Conservation (phyloP, 2,797 vertebrate genomes). For the Sebastolobus altivelis region DNA sequence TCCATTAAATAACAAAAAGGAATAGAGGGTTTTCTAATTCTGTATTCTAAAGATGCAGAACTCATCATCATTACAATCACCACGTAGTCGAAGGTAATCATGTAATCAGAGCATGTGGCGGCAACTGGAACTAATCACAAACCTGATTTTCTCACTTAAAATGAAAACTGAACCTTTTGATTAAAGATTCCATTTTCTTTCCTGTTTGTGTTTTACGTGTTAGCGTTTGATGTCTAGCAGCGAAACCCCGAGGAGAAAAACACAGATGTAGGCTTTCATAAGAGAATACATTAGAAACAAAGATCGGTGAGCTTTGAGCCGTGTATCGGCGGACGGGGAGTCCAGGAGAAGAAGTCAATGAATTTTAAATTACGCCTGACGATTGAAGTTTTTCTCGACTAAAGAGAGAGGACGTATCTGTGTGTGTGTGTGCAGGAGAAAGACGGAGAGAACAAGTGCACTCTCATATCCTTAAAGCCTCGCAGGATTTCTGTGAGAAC, state of each 20-base stretch:
- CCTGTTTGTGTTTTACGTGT: conserved; percentile 12
- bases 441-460: conserved; percentile 20
- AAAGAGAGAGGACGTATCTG: conserved; percentile 5
- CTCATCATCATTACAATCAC: conserved; percentile 50
- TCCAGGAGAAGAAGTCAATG: conserved; percentile 39
- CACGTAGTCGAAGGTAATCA: conserved; percentile 32
- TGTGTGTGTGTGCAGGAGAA: conserved; percentile 16
- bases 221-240: conserved; percentile 16
- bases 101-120: conserved; percentile 44
- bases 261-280: conserved; percentile 4
- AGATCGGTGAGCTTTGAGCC: conserved; percentile 14
- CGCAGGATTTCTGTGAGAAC: conserved; percentile 40
- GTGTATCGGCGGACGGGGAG: conserved; percentile 29
- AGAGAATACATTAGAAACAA: conserved; percentile 37
- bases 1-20: not conserved
- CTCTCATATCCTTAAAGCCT: conserved; percentile 45
- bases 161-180: conserved; percentile 45
- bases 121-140: conserved; percentile 43
- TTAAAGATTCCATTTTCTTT: conserved; percentile 16
- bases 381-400: conserved; percentile 42
- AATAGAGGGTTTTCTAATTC: conserved; percentile 1
- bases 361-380: conserved; percentile 59
- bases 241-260: conserved; percentile 9
- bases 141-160: conserved; percentile 42
- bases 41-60: conserved; percentile 17